A percentile compares a stretch with the other conserved stretches of the same genome.
phyloP scores from a whole-genome alignment of 2,113 vertebrate species.

The Meleagris gallopavo region DNA sequence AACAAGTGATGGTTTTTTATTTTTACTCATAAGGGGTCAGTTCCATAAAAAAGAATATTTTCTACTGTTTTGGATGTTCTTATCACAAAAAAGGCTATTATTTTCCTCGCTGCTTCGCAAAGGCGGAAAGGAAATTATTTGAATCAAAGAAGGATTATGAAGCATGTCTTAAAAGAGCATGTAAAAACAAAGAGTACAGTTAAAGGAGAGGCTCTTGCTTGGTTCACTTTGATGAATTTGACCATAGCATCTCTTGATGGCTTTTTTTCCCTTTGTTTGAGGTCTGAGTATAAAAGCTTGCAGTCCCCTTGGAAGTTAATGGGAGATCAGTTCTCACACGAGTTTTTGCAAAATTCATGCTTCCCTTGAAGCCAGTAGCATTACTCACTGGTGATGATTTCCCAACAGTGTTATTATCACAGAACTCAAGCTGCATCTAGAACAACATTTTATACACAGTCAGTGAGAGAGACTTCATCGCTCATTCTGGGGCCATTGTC shows the following conservation, averaged over 20 bases:
- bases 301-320: not conserved
- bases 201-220: conserved; percentile 15
- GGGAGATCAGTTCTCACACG: not conserved
- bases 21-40: conserved; percentile 42
- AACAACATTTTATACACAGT: not conserved
- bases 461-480: not conserved
- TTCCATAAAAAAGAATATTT: conserved; percentile 12
- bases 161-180: not conserved
- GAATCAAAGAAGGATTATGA: not conserved
- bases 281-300: not conserved
- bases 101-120: conserved; percentile 2
- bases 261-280: not conserved
- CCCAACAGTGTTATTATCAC: not conserved
- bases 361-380: not conserved
- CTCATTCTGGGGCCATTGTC: not conserved
- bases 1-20: conserved; percentile 53
- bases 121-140: not conserved
- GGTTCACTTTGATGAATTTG: not conserved
- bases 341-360: not conserved
- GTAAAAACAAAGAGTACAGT: conserved; percentile 39
- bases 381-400: not conserved
- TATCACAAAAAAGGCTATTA: conserved; percentile 44
- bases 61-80: conserved; percentile 46
- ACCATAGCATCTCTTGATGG: not conserved
- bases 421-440: not conserved